Conservation (phyloP, 2,113 vertebrate genomes). For the Puffinus mauretanicus region DNA sequence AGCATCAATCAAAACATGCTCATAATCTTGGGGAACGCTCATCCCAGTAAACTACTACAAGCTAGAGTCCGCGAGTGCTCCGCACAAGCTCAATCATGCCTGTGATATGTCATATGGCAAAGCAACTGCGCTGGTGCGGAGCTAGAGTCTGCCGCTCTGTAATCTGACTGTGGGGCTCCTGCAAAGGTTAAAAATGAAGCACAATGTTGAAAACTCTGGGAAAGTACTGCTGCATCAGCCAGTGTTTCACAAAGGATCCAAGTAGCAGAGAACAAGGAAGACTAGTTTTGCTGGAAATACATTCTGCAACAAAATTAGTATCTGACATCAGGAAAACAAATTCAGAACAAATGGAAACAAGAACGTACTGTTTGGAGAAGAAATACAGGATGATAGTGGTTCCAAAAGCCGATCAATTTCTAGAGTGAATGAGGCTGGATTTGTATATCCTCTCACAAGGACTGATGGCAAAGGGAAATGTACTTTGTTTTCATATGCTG, state of each 20-base stretch:
- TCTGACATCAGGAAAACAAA: not conserved
- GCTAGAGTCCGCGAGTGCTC: not conserved
- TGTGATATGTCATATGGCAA: not conserved
- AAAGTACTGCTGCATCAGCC: not conserved
- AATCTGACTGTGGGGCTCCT: not conserved
- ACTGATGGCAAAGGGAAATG: not conserved
- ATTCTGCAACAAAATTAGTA: not conserved
- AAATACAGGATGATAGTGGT: not conserved
- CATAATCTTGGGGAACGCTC: not conserved
- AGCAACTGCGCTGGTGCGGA: not conserved
- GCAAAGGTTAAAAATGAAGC: not conserved
- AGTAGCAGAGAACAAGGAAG: not conserved
- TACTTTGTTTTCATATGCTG: not conserved
- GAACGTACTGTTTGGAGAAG: not conserved
- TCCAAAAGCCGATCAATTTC: not conserved
- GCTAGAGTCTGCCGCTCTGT: accelerated
- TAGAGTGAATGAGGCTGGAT: not conserved
- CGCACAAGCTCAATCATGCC: no score
- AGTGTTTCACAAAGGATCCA: not conserved
- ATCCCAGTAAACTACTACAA: not conserved
- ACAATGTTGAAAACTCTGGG: not conserved
- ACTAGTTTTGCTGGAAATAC: not conserved
- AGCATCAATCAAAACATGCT: not conserved
- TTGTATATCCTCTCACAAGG: not conserved
- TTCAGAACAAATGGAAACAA: not conserved